Base-by-base conservation (phyloP, 1,140 invertebrate species). In the Agrilus planipennis region DNA sequence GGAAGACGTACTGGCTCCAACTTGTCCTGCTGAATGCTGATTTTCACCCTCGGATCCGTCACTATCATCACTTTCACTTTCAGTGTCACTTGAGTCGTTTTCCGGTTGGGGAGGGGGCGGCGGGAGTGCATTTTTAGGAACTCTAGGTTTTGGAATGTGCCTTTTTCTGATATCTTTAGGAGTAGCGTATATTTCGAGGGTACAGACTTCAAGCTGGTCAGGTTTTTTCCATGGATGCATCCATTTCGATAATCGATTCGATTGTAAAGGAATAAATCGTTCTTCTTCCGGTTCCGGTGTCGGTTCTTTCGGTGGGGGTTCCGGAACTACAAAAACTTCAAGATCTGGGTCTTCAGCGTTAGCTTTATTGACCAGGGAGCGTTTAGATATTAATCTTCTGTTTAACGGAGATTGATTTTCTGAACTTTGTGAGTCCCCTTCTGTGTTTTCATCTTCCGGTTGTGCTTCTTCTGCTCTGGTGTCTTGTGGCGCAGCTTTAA, bases 1-100 rank as follows among this genome's bases (percentile, higher is more conserved):
- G 9, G 71, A 73, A 38, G 70, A 71, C 14, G 70, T 73, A 47
- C 71, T 73, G 43, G 68, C 70, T 51, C 72, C 65, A 21, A 69
- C 64, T 40, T 53, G 35, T n/a, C 39, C 42, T n/a, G 34, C 7
- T 36, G 18, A 7, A 5, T 3, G 7, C 2, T n/a, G 20, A 21
- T 5, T 22, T 9, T 51, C 46, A 9, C 49, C 48, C 35, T 49
- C 45, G 2, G 45, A 47, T 32, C 46, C 47, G 12, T 49, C 46
- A 34, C 46, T 49, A n/a, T 42, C 34, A n/a, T 36, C 34, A 6
- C 19, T 21, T 30, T 44, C 39, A 44, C 42, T 46, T 9, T 48
- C 45, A 28, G 49, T 50, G 6, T 44, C 39, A 29, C 23, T 42
- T 17, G 30, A 31, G 10, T 39, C 37, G 20, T 22, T 37, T 29